A percentile compares a stretch with the other conserved stretches of the same genome.
These are phyloP conservation scores for Muscidifurax raptorellus DNA, from an alignment of 1,140 invertebrate genomes.

Conservation along the genomic window DNA sequence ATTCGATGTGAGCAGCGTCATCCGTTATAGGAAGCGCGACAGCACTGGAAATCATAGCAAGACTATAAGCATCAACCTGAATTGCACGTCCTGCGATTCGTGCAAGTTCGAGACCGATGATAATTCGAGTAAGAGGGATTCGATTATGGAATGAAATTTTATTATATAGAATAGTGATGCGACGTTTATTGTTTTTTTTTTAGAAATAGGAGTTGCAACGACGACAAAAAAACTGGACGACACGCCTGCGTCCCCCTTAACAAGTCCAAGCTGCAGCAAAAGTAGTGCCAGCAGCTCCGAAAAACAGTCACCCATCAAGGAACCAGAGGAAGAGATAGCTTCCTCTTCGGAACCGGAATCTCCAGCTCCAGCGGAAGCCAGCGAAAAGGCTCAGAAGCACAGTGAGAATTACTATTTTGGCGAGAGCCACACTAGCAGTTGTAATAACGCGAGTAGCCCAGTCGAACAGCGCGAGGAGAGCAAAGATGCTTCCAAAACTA, in stretches of 20 bases:
- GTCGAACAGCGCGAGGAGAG: not conserved
- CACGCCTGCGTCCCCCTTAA: not conserved
- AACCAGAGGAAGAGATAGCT: slow-evolving; percentile 1
- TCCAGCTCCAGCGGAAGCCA: not conserved
- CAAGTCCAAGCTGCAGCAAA: not conserved
- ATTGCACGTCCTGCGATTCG: slow-evolving; percentile 51
- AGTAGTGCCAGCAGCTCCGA: not conserved
- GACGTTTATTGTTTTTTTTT: not conserved
- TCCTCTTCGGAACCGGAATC: not conserved
- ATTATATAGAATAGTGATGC: no score
- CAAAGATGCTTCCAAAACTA: not conserved
- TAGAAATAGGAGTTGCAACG: not conserved
- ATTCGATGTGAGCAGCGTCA: slow-evolving; percentile 57
- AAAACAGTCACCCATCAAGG: not conserved
- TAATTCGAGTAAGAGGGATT: not conserved
- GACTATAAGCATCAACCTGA: slow-evolving; percentile 56
- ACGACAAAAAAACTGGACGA: not conserved
- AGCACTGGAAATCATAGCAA: slow-evolving; percentile 48
- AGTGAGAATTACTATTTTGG: slow-evolving; percentile 19
- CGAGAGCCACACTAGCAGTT: not conserved
- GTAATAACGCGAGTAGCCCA: not conserved
- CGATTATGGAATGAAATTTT: not conserved
- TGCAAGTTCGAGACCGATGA: slow-evolving; percentile 65
- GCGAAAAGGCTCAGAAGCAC: not conserved
- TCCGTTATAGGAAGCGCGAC: slow-evolving; percentile 24